Percentiles rank a stretch among this genome's conserved stretches.
phyloP scores from a whole-genome alignment of 2,888 invertebrate genomes.

The Ditula angustiorana region DNA sequence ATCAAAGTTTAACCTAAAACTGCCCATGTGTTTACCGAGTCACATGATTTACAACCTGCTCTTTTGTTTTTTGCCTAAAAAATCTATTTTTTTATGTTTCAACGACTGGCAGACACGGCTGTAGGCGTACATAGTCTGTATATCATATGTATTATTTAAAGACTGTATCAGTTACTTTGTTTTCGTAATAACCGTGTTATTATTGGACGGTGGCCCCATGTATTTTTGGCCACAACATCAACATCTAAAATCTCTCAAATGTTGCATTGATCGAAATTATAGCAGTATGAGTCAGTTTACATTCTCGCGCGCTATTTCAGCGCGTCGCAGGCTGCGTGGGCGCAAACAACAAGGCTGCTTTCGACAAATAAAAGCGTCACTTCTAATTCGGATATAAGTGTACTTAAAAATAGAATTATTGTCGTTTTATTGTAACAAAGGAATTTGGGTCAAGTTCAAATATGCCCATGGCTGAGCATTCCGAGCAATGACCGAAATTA shows the following conservation, averaged over 20 bases:
- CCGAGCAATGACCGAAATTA: conserved; percentile 1
- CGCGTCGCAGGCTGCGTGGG: conserved; percentile 67
- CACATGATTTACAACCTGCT: no score
- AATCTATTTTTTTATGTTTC: no score
- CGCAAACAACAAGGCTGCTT: conserved; percentile 76
- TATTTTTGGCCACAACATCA: conserved; percentile 59
- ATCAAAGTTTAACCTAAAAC: no score
- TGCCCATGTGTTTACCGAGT: no score
- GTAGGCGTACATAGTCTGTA: no score
- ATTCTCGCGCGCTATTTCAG: conserved; percentile 69
- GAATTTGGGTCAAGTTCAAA: conserved; percentile 57
- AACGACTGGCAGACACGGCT: no score
- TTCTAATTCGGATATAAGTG: conserved; percentile 53
- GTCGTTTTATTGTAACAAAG: conserved; percentile 46
- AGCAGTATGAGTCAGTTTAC: conserved; percentile 68
- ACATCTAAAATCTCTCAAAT: conserved; percentile 59
- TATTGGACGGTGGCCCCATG: conserved; percentile 27
- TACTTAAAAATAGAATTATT: conserved; percentile 33
- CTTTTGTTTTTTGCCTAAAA: no score
- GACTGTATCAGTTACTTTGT: conserved; percentile 18
- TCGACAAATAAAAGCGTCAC: conserved; percentile 67
- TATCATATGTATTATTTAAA: not conserved
- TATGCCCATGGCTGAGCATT: conserved; percentile 20
- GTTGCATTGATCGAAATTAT: conserved; percentile 77
- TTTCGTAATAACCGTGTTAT: conserved; percentile 13